Base-by-base conservation (phyloP, 2,888 invertebrate genomes). In the Zootermopsis nevadensis region DNA sequence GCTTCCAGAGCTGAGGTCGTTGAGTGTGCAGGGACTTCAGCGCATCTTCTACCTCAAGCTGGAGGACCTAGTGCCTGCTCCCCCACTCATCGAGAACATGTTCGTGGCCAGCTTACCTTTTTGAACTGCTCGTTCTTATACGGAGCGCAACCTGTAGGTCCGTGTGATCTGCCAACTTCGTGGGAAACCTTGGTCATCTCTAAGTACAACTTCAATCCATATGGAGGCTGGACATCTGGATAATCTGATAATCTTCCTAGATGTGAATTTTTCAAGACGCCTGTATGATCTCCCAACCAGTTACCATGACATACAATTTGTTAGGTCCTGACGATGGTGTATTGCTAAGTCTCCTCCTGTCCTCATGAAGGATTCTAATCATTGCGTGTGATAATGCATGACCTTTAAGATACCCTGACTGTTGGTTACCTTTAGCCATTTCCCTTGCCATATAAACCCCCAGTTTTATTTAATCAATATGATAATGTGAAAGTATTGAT, bases 71-170 rank as follows among this genome's bases (percentile, higher is more conserved):
- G 97, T 97, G 85, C 97, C 97, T 35, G 96, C 97, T 84, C 98
- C 98, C 80, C 95, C 97, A 22, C 93, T 97, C 87, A 97, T 98
- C 88, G 98, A 98, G 90, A 97, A 96, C 89, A 96, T 98, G 96
- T 98, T 98, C 90, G 96, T 97, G 88, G 95, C 97, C 89, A 97
- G 96, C 91, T 93, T 98, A 89, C 98, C 98, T 87, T 98, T 98
- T 90, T 98, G 94, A 92, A 82, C 53, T 30, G 30, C 31, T 74
- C 33, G 0, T 38, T 35, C 42, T 33, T 27, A 12, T 27, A 48
- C 19, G 48, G 48, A 48, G 3, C 48, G 3, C 19, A 19, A 48
- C 48, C 15, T 48, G 48, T 48, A 19, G 48, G 19, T 48, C 48
- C 19, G 19, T 48, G 8, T 15, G 48, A 31, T n/a, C 7, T 74